Percentiles rank a stretch among this genome's conserved stretches.
Evolutionary conservation across 2,888 invertebrate genomes (phyloP).

Genomic region (Drosophila emarginata): DNA sequence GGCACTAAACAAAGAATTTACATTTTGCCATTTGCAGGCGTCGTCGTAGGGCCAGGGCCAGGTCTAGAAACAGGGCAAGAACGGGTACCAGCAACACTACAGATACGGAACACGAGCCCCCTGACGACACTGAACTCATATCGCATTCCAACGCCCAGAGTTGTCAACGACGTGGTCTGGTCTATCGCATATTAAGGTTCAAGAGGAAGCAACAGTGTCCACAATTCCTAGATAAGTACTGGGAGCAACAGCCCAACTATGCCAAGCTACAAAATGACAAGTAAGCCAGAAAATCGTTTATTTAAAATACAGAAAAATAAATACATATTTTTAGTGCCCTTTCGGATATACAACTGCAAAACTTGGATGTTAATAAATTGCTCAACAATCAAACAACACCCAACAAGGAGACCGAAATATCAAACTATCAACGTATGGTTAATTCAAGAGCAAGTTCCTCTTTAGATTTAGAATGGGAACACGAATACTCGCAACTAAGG

Average conservation of each 20-base stretch:
- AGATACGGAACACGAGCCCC: conserved; percentile 74
- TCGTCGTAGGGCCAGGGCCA: conserved; percentile 32
- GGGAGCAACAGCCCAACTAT: conserved; percentile 79
- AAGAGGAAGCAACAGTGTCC: conserved; percentile 65
- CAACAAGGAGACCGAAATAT: conserved; percentile 77
- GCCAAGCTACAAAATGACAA: conserved; percentile 74
- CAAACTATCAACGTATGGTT: conserved; percentile 50
- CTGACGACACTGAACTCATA: conserved; percentile 74
- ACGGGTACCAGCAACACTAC: conserved; percentile 33
- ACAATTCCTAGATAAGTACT: conserved; percentile 80
- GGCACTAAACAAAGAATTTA: conserved; percentile 24
- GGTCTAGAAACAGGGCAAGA: conserved; percentile 2
- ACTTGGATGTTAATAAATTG: conserved; percentile 84
- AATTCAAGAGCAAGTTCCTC: conserved; percentile 87
- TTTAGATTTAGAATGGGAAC: conserved; percentile 88
- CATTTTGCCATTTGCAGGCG: conserved; percentile 56
- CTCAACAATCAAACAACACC: conserved; percentile 76
- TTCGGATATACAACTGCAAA: conserved; percentile 85
- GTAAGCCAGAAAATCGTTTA: conserved; percentile 25
- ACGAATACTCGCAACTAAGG: conserved; percentile 83
- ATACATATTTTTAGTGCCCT: conserved; percentile 4
- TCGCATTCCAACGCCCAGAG: conserved; percentile 65
- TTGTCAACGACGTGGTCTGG: conserved; percentile 56
- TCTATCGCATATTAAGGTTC: conserved; percentile 64
- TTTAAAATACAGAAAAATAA: neutral